phyloP scores from a whole-genome alignment of 2,797 vertebrate genomes.

The Protonibea diacanthus region DNA sequence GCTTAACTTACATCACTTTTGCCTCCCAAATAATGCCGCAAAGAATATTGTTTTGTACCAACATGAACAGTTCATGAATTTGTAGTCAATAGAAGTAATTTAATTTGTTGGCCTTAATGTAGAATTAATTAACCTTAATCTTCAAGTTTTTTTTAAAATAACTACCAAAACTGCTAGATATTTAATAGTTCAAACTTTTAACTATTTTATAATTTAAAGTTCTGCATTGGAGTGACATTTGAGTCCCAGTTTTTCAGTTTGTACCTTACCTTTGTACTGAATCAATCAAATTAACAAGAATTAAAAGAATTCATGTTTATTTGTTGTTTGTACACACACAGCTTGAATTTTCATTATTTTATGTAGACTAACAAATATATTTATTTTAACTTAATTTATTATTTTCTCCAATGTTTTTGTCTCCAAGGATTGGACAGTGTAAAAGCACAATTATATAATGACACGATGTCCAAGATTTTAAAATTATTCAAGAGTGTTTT shows the following conservation, averaged over 20 bases:
- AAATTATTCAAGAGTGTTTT: not conserved
- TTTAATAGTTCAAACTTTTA: slow-evolving; percentile 5
- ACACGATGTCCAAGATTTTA: not conserved
- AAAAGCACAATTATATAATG: not conserved
- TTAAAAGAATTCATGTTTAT: not conserved
- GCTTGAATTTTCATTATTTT: not conserved
- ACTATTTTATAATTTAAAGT: not conserved
- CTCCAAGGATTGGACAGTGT: not conserved
- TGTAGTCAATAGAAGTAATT: slow-evolving; percentile 11
- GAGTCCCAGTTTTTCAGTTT: not conserved
- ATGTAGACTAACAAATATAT: not conserved
- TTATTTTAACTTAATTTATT: not conserved
- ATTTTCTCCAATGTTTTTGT: not conserved
- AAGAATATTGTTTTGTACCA: slow-evolving; percentile 10
- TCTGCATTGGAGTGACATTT: not conserved
- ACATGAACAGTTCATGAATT: not conserved
- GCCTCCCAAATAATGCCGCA: not conserved
- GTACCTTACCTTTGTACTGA: slow-evolving; percentile 2
- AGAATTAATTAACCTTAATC: slow-evolving; percentile 16
- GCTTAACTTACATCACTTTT: not conserved
- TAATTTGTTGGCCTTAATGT: not conserved
- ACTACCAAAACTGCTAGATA: not conserved
- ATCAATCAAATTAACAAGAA: not conserved
- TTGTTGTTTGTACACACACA: too few species aligned
- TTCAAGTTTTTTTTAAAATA: not conserved